Evolutionary conservation across 2,113 vertebrate species (phyloP), one percentile per base, ranked within the genome.

Genomic region (Clupea harengus): DNA sequence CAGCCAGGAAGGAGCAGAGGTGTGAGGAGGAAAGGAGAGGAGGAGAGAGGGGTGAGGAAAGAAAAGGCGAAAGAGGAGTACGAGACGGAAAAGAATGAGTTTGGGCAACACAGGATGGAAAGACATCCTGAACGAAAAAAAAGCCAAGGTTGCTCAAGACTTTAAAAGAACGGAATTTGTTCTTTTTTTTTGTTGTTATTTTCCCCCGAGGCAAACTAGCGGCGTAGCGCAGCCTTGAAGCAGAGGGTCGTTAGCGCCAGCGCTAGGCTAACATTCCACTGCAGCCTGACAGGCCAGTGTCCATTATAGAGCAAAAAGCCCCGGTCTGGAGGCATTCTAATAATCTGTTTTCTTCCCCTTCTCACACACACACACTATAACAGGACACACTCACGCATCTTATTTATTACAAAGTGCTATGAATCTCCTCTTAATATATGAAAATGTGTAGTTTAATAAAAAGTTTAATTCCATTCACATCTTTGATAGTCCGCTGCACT

Each of bases 1-100:
- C 81, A 91, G 93, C 89, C 93, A 94, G 28, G 92, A 92, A 13
- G 94, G 93, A 1, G 25, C 4, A 72, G n/a, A 32, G 1, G 28
- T 72, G 64, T 28, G 25, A 57, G 67, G 20, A 13, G 52, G 80
- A 47, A 49, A 45, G 46, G 50, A 20, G 10, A 18, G 17, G 50
- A 22, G n/a, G 22, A 45, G 28, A 45, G 17, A 18, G 13, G n/a
- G n/a, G n/a, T n/a, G n/a, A n/a, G n/a, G n/a, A n/a, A n/a, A 60
- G 22, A 22, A 28, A 7, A 3, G 25, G n/a, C 18, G 22, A 64
- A 18, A 64, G n/a, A 18, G 50, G 50, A 52, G 6, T n/a, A n/a
- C n/a, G 57, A 18, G 0, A 64, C 4, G 6, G 57, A 7, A 9
- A 64, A 18, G n/a, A 72, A 28, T 22, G 1, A 11, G 47, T 49